Evolutionary conservation across 2,113 vertebrate genomes (phyloP), one percentile per base, ranked within the genome.

Genomic region (Micronycteris hirsuta): DNA sequence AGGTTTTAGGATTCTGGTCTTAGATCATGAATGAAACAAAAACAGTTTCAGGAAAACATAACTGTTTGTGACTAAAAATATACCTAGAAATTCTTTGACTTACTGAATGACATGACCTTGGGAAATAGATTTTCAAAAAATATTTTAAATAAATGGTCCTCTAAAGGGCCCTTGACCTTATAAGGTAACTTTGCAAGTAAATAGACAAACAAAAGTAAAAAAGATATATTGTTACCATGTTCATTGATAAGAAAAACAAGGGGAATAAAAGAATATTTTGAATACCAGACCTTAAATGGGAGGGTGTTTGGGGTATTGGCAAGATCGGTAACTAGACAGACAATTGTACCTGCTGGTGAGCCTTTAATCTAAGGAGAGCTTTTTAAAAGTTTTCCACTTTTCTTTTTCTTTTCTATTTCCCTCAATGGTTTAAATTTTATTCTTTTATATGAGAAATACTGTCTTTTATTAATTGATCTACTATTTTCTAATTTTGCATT

Each of bases 1-100:
- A 3, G 7, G 20, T 38, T 68, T 96, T 89, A 78, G 52, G 43
- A 95, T 90, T 94, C 78, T 89, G 61, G 36, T 95, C 73, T 73
- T 93, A 83, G 11, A 82, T 93, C 86, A 91, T 36, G 94, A 93
- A 31, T 73, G 16, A 95, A 96, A 97, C 20, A 81, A 93, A 93
- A 91, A 47, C 56, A 83, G 5, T 86, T 89, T 78, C 7, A 68
- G 83, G 74, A 93, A 96, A 94, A 52, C 15, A 87, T n/a, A 74
- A 20, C 52, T 61, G 5, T 93, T 88, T 89, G 7, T 52, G 11
- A 80, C 10, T 93, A 80, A 93, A 96, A 93, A 86, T 65, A 56
- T n/a, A 54, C 26, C 19, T 31, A 88, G 43, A 95, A 80, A 91
- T 93, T 88, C 2, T 31, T 85, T 77, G 33, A 52, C 26, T 74